Evolutionary conservation across 1,140 invertebrate genomes (phyloP), one percentile per base, ranked within the genome.

Genomic region (Mycetomoellerius zeteki): DNA sequence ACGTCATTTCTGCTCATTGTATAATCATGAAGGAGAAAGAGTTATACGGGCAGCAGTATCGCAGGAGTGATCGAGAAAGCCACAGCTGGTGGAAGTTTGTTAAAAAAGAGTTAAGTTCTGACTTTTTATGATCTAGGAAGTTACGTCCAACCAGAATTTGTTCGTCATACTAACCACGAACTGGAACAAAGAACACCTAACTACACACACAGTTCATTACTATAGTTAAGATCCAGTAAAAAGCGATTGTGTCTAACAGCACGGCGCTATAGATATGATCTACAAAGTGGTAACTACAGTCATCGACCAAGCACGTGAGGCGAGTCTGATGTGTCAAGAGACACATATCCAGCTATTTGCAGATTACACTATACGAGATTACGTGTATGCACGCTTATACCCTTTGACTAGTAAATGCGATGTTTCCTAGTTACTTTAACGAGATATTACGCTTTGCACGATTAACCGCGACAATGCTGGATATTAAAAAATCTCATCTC

Each of bases 401-500:
- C n/a, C 67, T 33, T 80, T 50, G 30, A 10, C 21, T 14, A 43
- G 50, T 37, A 24, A 1, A 73, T 5, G 19, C 12, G 24, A 60
- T 16, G 8, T 81, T 71, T 71, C 21, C 37, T 19, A 33, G 30
- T 24, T 43, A 37, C 14, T 60, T 50, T 60, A 84, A 75, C 24
- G 30, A 62, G 80, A 73, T 16, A 30, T 5, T 14, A 14, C 19
- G 67, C 19, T 37, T 19, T 24, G 19, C 27, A 12, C 24, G 33
- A 37, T 37, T 37, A 37, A 37, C 33, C 33, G 27, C 8, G 27
- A 33, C 14, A 81, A 21, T 54, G 10, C 58, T 5, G 43, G 27
- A 37, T 81, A 80, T 67, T 67, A 65, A 67, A 62, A 80, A 30
- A 24, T 37, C n/a, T 69, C 62, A 60, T 16, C n/a, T n/a, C 19